Percentiles rank a stretch among this genome's conserved stretches.
phyloP scores from a whole-genome alignment of 2,113 vertebrate species.

The Delphinapterus leucas region DNA sequence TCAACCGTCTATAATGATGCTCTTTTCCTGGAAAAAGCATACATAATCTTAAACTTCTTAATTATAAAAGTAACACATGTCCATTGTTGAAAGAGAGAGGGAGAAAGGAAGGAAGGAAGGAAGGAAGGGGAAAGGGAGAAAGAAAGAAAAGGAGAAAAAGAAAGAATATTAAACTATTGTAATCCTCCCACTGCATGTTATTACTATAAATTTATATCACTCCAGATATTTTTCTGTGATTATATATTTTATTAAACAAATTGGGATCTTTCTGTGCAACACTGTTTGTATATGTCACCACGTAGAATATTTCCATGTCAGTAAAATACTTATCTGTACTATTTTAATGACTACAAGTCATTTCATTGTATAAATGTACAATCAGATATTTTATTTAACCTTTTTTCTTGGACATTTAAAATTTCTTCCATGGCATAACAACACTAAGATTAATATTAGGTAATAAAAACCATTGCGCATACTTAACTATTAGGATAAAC shows the following conservation, averaged over 20 bases:
- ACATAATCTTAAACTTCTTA: not conserved
- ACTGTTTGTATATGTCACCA: not conserved
- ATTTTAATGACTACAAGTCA: not conserved
- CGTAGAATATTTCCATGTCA: not conserved
- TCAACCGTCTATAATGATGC: not conserved
- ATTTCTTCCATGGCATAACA: not conserved
- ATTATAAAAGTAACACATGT: not conserved
- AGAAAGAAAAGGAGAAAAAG: not conserved
- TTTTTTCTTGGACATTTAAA: not conserved
- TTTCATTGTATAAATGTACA: not conserved
- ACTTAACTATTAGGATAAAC: not conserved
- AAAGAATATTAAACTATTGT: not conserved
- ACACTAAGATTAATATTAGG: not conserved
- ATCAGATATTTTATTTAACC: not conserved
- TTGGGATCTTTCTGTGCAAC: not conserved
- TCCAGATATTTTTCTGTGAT: not conserved
- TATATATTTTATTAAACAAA: slow-evolving; percentile 23
- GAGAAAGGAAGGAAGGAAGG: not conserved
- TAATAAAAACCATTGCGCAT: not conserved
- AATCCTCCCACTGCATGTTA: not conserved
- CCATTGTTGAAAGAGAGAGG: not conserved
- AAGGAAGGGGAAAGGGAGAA: not conserved
- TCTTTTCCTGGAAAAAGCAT: not conserved
- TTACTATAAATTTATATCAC: not conserved
- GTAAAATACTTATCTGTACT: not conserved